These are phyloP conservation scores for Pecten maximus DNA, from an alignment of 2,888 invertebrate species.

Conservation along the genomic window DNA sequence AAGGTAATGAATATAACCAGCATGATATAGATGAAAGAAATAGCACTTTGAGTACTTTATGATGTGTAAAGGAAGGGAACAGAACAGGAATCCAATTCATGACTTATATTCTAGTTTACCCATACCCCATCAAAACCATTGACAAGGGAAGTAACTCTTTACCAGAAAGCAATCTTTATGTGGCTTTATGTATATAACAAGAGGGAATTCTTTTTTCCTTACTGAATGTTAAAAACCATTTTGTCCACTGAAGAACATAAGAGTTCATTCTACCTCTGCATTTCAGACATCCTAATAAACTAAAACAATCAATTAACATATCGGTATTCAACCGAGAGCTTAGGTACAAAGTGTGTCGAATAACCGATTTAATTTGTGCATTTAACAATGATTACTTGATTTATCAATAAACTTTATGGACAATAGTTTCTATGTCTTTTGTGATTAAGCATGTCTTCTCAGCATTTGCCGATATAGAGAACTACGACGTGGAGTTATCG, in stretches of 20 bases:
- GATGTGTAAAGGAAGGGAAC: too few species aligned
- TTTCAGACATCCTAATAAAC: neutral
- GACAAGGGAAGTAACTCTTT: neutral
- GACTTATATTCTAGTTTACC: too few species aligned
- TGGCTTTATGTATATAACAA: too few species aligned
- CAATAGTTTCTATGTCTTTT: slow-evolving; percentile 30
- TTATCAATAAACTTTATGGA: slow-evolving; percentile 29
- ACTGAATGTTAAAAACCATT: neutral
- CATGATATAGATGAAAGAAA: too few species aligned
- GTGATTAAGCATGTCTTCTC: slow-evolving; percentile 25
- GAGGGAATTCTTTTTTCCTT: too few species aligned
- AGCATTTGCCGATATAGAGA: neutral
- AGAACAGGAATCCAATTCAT: too few species aligned
- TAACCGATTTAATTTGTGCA: slow-evolving; percentile 19
- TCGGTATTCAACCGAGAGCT: neutral
- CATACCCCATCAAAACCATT: too few species aligned
- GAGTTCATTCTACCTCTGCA: neutral
- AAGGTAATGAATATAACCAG: too few species aligned
- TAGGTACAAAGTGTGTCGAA: neutral
- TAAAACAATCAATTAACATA: neutral
- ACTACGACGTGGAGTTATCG: neutral
- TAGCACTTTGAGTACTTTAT: too few species aligned
- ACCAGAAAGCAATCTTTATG: too few species aligned
- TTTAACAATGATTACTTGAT: slow-evolving; percentile 26
- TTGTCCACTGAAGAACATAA: neutral